Evolutionary conservation across 1,140 invertebrate genomes (phyloP).

Genomic region (Temnothorax curvispinosus): DNA sequence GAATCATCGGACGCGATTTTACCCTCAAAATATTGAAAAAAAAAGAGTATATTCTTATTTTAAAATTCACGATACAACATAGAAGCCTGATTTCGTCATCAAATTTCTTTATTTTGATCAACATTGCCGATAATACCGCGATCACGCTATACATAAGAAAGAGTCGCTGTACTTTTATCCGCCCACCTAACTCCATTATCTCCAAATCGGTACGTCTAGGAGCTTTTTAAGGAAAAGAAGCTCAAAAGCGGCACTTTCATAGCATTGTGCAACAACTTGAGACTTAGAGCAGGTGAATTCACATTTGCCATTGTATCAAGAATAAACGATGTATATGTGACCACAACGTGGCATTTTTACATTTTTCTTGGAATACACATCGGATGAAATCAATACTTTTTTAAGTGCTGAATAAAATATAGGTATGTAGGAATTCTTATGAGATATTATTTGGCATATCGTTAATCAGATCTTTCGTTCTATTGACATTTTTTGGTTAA

Average conservation of each 20-base stretch:
- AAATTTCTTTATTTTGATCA: conserved; percentile 35
- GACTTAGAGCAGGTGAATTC: not conserved
- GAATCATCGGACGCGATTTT: not conserved
- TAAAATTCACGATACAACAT: conserved; percentile 5
- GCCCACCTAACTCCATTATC: conserved; percentile 23
- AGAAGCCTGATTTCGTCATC: not conserved
- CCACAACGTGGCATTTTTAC: not conserved
- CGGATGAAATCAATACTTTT: not conserved
- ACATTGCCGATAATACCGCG: conserved; percentile 9
- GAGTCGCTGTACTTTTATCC: conserved; percentile 13
- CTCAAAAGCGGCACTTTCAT: conserved; percentile 3
- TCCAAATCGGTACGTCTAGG: not conserved
- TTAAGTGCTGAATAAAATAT: not conserved
- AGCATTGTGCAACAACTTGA: not conserved
- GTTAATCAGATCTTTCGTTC: not conserved
- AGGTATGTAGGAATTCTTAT: not conserved
- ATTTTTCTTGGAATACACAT: not conserved
- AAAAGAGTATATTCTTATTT: conserved; percentile 12
- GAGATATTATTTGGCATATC: not conserved
- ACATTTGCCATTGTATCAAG: not conserved
- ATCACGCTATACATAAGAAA: conserved; percentile 8
- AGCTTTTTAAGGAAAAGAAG: not conserved
- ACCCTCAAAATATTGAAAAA: not conserved
- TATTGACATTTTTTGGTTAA: not conserved
- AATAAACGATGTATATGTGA: not conserved